phyloP scores from a whole-genome alignment of 2,113 vertebrate genomes.

The Odontophorus gujanensis region DNA sequence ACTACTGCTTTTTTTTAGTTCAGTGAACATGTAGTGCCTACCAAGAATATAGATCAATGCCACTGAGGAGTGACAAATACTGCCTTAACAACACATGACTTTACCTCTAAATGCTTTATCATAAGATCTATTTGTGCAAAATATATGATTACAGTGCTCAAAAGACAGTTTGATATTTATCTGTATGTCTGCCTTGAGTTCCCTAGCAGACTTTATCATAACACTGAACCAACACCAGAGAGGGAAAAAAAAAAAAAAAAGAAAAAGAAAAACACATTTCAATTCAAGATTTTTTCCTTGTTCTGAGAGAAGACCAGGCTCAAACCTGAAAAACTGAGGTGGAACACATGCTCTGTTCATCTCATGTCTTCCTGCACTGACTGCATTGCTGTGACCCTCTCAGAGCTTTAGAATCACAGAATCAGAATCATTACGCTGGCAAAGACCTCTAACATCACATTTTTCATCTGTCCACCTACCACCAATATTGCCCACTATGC shows the following conservation, averaged over 20 bases:
- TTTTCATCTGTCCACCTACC: too few species aligned
- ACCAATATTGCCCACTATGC: too few species aligned
- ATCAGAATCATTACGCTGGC: too few species aligned
- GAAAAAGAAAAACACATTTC: background rate
- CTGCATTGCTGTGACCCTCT: too few species aligned
- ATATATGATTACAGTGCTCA: background rate
- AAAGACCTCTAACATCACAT: too few species aligned
- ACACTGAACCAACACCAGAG: background rate
- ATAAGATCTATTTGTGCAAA: background rate
- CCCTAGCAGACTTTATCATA: background rate
- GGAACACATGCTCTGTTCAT: background rate
- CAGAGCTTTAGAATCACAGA: background rate
- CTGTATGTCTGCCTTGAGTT: background rate
- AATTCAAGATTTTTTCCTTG: background rate
- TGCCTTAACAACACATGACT: background rate
- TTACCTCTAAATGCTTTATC: background rate
- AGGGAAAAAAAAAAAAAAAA: background rate
- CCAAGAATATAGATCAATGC: background rate
- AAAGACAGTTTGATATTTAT: background rate
- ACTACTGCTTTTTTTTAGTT: background rate
- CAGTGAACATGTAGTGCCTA: background rate
- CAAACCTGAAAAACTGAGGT: background rate
- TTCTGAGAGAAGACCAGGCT: background rate
- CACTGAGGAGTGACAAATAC: accelerated
- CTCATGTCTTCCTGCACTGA: too few species aligned